phyloP scores from a whole-genome alignment of 2,888 invertebrate species.

The Periphyllus acericola region DNA sequence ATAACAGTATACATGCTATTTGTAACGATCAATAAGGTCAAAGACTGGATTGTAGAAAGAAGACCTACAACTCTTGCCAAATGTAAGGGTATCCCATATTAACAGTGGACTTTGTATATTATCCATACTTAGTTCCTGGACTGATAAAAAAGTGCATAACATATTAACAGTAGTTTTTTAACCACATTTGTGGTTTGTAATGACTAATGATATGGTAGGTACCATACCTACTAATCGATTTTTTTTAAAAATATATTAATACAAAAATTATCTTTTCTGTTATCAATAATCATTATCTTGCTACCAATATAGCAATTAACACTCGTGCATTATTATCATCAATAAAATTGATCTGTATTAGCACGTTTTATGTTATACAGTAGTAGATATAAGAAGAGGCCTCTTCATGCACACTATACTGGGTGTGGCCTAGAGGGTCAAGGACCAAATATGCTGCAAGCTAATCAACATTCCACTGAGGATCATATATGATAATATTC shows the following conservation, averaged over 20 bases:
- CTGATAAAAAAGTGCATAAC: neutral
- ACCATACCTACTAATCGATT: neutral
- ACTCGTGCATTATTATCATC: slow-evolving; percentile 36
- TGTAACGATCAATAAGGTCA: slow-evolving; percentile 40
- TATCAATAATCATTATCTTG: neutral
- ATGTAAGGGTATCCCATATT: slow-evolving; percentile 31
- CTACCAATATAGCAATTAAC: neutral
- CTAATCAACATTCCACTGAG: slow-evolving; percentile 54
- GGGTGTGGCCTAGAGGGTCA: slow-evolving; percentile 61
- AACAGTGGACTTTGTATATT: slow-evolving; percentile 34
- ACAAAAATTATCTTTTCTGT: neutral
- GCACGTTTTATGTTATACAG: slow-evolving; percentile 26
- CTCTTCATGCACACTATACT: slow-evolving; percentile 45
- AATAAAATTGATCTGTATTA: slow-evolving; percentile 44
- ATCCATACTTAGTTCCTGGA: slow-evolving; percentile 28
- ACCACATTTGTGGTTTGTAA: neutral
- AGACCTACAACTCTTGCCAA: slow-evolving; percentile 50
- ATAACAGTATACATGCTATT: neutral
- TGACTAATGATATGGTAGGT: neutral
- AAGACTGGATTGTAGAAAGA: slow-evolving; percentile 39
- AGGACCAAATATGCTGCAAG: slow-evolving; percentile 61
- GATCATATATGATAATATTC: slow-evolving; percentile 46
- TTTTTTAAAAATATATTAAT: neutral
- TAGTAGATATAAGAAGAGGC: slow-evolving; percentile 48
- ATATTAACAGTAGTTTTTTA: slow-evolving; percentile 10